Evolutionary conservation across 1,140 invertebrate species (phyloP), one percentile per base, ranked within the genome.

Genomic region (Eurosta solidaginis): DNA sequence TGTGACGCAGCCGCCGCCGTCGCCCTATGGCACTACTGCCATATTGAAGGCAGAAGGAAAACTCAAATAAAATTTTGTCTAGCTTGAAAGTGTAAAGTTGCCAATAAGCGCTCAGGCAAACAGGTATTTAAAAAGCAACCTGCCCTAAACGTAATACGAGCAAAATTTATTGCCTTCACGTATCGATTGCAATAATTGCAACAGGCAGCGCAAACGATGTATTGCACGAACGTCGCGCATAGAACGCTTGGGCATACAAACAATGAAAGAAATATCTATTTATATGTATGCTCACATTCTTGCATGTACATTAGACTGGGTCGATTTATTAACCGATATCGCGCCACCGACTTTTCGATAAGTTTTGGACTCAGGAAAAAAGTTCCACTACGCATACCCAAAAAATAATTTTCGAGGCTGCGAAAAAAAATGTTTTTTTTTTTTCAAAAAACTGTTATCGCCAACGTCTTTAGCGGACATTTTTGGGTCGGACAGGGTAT

Each of bases 11-110:
- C 59, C 3, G 27, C 27, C 14, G 20, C 33, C 54, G 17, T 12
- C 6, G 25, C 54, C 54, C 20, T 14, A 33, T 29, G 29, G 54
- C 10, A 29, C 29, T 59, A 14, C 29, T 36, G 25, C n/a, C n/a
- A n/a, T n/a, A n/a, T n/a, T n/a, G n/a, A n/a, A n/a, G 12, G 5
- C 9, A 12, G 3, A 14, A 22, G 59, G 25, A 68, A 68, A 20
- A 40, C 59, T 68, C 59, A 59, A 59, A 59, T 36, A 59, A 10
- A 59, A 59, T 59, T 59, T 59, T 17, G 54, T n/a, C 54, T 17
- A 44, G 73, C 27, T 45, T 44, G 73, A 74, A 74, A 74, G 73
- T 74, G 73, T 74, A 74, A 74, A 74, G 73, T 74, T 74, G 73
- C 22, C 73, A 74, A 74, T 74, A 74, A 74, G 25, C 73, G 44